These are phyloP conservation scores for Brachionus rotundiformis DNA, from an alignment of 1,140 invertebrate species.

Conservation along the genomic window DNA sequence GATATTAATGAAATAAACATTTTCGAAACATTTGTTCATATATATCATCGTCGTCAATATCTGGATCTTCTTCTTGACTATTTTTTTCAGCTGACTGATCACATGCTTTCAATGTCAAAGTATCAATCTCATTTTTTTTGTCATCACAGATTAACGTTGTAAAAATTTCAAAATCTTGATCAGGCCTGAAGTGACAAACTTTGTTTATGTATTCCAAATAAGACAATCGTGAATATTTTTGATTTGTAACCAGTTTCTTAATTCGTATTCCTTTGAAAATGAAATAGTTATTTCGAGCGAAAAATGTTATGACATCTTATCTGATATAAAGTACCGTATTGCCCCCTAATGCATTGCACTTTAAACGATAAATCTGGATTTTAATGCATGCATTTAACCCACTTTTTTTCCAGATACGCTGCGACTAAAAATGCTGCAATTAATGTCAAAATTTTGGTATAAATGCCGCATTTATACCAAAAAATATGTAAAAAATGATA, in stretches of 20 bases:
- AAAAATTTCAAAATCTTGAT: conserved; percentile 4
- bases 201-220: neutral
- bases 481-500: too few species aligned
- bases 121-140: conserved; percentile 2
- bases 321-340: too few species aligned
- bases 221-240: conserved; percentile 13
- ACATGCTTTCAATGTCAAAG: conserved; percentile 11
- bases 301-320: too few species aligned
- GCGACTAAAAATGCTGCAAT: too few species aligned
- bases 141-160: conserved; percentile 14
- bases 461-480: too few species aligned
- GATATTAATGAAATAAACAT: conserved; percentile 19
- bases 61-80: neutral
- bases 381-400: too few species aligned
- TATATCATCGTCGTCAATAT: neutral
- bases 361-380: too few species aligned
- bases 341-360: too few species aligned
- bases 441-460: too few species aligned
- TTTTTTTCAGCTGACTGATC: neutral
- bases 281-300: too few species aligned
- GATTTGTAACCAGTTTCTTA: neutral
- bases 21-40: conserved; percentile 16
- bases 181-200: neutral
- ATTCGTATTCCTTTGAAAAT: conserved; percentile 34
- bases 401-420: too few species aligned